Base-by-base conservation (phyloP, 2,113 vertebrate genomes). In the Lamprotornis superbus region DNA sequence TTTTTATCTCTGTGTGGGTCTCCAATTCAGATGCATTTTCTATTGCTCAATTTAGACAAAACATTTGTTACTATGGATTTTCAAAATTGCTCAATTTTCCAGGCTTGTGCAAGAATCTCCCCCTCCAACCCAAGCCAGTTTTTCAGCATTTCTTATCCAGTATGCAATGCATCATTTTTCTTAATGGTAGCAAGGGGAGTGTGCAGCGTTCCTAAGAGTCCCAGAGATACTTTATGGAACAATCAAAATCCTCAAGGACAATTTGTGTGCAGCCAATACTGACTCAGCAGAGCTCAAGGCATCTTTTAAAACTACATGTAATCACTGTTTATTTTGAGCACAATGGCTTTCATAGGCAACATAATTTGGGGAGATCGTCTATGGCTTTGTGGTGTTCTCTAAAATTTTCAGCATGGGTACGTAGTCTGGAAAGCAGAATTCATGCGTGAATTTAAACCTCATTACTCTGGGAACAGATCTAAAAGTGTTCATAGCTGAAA, bases 61-160 rank as follows among this genome's bases (percentile, higher is more conserved):
- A 74, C 0, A 1, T 94, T 93, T 92, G 47, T 83, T 92, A 83
- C 35, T 88, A 68, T 64, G 71, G 67, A 89, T 94, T 95, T 94
- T 92, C 28, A 83, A 81, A 86, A 94, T 79, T 78, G 64, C 69
- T 79, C 88, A 71, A 33, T 94, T 96, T 92, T 89, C 57, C 49
- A 68, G n/a, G 21, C 53, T 75, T 49, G 11, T 46, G 22, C 31
- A 52, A 89, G 73, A 52, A 53, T 79, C 11, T 73, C 17, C 17
- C 22, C 11, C n/a, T 70, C 74, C 64, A 70, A 56, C 7, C 35
- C 39, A 33, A 75, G 37, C 23, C 21, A 83, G 0, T 61, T 83
- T 85, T 90, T 37, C 42, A 49, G 31, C 8, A 20, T 81, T 90
- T 92, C 42, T 59, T 31, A 87, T 68, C 23, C 56, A 28, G 24